Percentiles rank a stretch among this genome's conserved stretches.
phyloP scores from a whole-genome alignment of 2,113 vertebrate genomes.

The Bos indicus region DNA sequence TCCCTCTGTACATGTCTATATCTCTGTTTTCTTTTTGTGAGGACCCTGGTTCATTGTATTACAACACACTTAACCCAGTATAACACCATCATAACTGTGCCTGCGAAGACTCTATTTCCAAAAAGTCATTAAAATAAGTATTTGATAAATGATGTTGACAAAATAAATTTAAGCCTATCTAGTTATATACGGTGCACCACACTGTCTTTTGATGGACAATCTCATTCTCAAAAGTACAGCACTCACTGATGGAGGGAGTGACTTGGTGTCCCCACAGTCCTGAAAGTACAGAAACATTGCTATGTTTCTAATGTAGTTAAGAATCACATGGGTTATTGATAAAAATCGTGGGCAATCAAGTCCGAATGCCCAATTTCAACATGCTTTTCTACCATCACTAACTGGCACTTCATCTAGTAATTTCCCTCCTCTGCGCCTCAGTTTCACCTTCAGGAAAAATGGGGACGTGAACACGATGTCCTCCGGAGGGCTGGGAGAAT shows the following conservation, averaged over 20 bases:
- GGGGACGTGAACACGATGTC: not conserved
- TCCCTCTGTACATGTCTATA: not conserved
- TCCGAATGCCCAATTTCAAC: not conserved
- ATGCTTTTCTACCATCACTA: not conserved
- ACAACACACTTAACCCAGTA: not conserved
- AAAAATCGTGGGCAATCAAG: not conserved
- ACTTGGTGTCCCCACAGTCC: not conserved
- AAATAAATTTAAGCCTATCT: not conserved
- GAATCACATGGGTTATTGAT: not conserved
- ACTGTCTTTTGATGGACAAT: not conserved
- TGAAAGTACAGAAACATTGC: not conserved
- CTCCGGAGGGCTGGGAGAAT: not conserved
- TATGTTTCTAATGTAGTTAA: not conserved
- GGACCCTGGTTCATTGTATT: not conserved
- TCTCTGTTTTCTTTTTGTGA: not conserved
- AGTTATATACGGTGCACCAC: not conserved
- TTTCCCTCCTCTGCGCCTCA: not conserved
- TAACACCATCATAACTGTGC: not conserved
- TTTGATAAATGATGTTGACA: not conserved
- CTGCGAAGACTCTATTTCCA: not conserved
- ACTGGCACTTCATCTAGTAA: not conserved
- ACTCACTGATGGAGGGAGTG: not conserved
- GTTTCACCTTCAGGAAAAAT: not conserved
- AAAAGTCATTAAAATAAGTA: not conserved
- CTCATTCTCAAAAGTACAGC: accelerated